Conservation (phyloP, 2,888 invertebrate genomes). For the Uloborus plumipes region DNA sequence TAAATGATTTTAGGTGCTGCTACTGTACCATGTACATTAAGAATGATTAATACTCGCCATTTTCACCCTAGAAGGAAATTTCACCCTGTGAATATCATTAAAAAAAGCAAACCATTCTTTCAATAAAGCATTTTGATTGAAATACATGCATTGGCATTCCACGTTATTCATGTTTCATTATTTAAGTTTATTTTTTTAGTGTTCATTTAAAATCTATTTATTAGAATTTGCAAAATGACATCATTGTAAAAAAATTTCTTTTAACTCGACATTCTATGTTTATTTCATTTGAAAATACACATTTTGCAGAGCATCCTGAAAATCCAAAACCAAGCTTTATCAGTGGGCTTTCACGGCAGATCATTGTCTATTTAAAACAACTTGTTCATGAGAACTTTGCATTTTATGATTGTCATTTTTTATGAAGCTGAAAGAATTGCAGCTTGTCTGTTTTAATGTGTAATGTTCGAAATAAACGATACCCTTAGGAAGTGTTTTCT, state of each 20-base stretch:
- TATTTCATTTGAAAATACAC: slow-evolving; percentile 10
- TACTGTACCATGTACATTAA: slow-evolving; percentile 53
- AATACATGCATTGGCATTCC: slow-evolving; percentile 57
- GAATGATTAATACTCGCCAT: slow-evolving; percentile 9
- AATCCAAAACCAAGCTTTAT: slow-evolving; percentile 42
- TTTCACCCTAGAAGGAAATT: slow-evolving; percentile 29
- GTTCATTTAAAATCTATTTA: slow-evolving; percentile 25
- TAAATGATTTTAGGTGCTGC: slow-evolving; percentile 59
- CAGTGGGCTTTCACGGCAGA: slow-evolving; percentile 57
- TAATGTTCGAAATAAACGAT: slow-evolving; percentile 53
- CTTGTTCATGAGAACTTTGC: slow-evolving; percentile 51
- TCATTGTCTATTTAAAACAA: slow-evolving; percentile 48
- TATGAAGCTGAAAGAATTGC: slow-evolving; percentile 60
- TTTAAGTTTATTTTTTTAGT: slow-evolving; percentile 35
- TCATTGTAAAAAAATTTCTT: neutral
- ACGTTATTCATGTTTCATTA: slow-evolving; percentile 40
- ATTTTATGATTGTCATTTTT: slow-evolving; percentile 64
- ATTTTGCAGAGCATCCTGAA: slow-evolving; percentile 7
- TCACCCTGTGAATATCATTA: slow-evolving; percentile 60
- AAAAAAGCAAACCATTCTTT: slow-evolving; percentile 29
- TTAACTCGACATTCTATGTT: neutral
- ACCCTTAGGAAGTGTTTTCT: slow-evolving; percentile 31
- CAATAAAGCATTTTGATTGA: slow-evolving; percentile 26
- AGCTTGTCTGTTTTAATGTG: slow-evolving; percentile 65
- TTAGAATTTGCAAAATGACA: neutral